Base-by-base conservation (phyloP, 2,113 vertebrate species). In the Gambusia holbrooki region DNA sequence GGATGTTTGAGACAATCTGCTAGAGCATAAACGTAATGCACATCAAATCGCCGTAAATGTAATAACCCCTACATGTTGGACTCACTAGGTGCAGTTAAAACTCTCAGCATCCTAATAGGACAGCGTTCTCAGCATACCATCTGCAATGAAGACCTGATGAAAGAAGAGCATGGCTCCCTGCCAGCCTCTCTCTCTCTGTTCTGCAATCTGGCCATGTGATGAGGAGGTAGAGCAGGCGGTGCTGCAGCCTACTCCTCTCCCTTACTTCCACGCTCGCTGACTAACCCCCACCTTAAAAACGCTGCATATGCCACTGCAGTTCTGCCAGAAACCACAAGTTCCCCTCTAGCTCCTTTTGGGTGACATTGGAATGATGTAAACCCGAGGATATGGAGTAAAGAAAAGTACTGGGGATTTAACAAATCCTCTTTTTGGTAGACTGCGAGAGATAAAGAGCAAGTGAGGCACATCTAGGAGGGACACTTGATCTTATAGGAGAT, bases 71-170 rank as follows among this genome's bases (percentile, higher is more conserved):
- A 66, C 13, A 15, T 15, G 17, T 77, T 62, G 76, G 32, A 83
- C 73, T 67, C 73, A 84, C 69, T 32, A 71, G 79, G 80, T 85
- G 66, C 51, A 0, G n/a, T 72, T 82, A 19, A 75, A 67, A 45
- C 69, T 69, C 66, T 84, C 74, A 79, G 83, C 66, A 71, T 68
- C 76, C 69, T 71, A 79, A 73, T 82, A 91, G 87, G 89, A 92
- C 62, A 91, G 80, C 91, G 84, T 90, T 94, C 93, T 85, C 76
- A 82, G 85, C 92, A 94, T 93, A 93, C 93, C 93, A 93, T 94
- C 91, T 94, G 94, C 93, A 95, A 83, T 89, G 69, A 92, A 86
- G 91, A 86, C 71, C 76, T 51, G 85, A 88, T 67, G 83, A 77
- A 87, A 79, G 76, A 65, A 70, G 63, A 89, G 85, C 85, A 89